Evolutionary conservation across 1,140 invertebrate species (phyloP).

Genomic region (Orius laevigatus): DNA sequence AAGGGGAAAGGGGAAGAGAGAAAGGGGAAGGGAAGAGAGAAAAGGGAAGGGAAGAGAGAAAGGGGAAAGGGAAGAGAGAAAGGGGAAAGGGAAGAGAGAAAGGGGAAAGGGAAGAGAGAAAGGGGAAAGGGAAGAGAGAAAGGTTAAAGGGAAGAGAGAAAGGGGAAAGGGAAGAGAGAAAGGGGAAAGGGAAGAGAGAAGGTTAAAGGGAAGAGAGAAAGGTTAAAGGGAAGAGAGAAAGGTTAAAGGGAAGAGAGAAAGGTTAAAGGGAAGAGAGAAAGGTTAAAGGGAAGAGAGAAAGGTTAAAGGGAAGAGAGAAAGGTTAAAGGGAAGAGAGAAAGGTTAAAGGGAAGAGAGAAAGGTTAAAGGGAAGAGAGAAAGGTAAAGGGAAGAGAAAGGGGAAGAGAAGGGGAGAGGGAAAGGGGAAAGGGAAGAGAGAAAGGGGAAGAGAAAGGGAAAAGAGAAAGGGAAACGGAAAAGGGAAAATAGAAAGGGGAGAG

Average conservation of each 20-base stretch:
- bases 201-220: not conserved
- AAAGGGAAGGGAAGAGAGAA: not conserved
- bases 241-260: not conserved
- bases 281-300: conserved; percentile 5
- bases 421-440: not conserved
- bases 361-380: conserved; percentile 2
- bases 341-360: conserved; percentile 4
- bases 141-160: not conserved
- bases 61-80: conserved; percentile 3
- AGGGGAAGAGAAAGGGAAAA: not conserved
- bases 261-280: no score
- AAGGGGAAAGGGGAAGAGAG: not conserved
- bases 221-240: not conserved
- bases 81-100: conserved; percentile 3
- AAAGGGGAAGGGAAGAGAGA: conserved; percentile 4
- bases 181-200: conserved; percentile 6
- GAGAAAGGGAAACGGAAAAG: conserved; percentile 5
- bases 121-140: not conserved
- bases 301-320: not conserved
- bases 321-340: not conserved
- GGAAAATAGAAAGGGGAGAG: not conserved
- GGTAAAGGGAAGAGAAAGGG: not conserved
- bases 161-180: not conserved
- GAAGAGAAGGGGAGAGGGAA: not conserved
- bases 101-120: no score